Evolutionary conservation across 1,140 invertebrate genomes (phyloP).

Genomic region (Heliconius himera): DNA sequence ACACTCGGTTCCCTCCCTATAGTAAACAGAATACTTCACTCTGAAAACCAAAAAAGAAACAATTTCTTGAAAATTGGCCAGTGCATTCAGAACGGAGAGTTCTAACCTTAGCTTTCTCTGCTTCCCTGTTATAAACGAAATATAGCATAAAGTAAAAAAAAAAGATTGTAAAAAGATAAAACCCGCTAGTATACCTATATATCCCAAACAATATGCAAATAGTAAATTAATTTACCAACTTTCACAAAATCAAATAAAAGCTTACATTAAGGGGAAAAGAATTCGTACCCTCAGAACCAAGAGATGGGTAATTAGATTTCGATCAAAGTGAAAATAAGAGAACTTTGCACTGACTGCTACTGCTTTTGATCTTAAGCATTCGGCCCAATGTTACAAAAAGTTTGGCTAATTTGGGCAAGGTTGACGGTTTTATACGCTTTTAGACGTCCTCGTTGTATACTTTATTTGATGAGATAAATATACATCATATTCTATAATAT

Average conservation of each 20-base stretch:
- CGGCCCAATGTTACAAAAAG: not conserved
- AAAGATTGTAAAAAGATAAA: no score
- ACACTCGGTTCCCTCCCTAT: no score
- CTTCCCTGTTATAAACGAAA: not conserved
- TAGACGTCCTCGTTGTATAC: not conserved
- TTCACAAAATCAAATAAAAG: not conserved
- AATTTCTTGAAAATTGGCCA: no score
- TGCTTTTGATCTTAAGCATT: constrained; percentile 14
- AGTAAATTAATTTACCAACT: not conserved
- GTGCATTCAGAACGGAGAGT: not conserved
- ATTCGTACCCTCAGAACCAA: not conserved
- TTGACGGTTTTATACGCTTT: not conserved
- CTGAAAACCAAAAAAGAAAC: no score
- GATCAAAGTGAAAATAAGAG: constrained; percentile 25
- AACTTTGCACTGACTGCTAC: constrained; percentile 16
- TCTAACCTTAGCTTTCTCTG: not conserved
- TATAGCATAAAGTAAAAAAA: not conserved
- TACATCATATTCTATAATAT: no score
- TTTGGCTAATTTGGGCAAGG: not conserved
- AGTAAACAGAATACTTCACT: no score
- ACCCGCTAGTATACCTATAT: not conserved
- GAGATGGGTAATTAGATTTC: constrained; percentile 21
- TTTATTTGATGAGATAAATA: no score
- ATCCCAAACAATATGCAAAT: not conserved
- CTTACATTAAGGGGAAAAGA: not conserved